Conservation (phyloP, 2,113 vertebrate genomes). For the Heteronetta atricapilla region DNA sequence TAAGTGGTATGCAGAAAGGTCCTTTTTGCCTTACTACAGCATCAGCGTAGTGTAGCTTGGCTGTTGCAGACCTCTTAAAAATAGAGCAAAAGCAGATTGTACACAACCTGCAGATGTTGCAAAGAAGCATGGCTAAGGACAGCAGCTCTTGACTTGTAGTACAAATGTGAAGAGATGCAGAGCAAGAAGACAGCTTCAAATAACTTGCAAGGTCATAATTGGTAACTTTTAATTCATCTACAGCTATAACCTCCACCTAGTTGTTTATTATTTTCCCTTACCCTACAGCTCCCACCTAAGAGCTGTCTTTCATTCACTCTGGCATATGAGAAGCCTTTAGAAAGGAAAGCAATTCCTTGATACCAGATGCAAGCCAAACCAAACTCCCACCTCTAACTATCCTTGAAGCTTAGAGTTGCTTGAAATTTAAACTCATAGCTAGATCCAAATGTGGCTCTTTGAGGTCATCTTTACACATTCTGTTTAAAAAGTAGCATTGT, state of each 20-base stretch:
- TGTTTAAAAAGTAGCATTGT: background rate
- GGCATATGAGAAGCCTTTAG: constrained; percentile 12
- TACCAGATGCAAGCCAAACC: background rate
- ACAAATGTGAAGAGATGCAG: background rate
- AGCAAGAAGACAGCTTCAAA: background rate
- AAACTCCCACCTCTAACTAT: constrained; percentile 1
- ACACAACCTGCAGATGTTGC: background rate
- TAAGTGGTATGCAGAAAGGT: background rate
- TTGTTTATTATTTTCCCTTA: background rate
- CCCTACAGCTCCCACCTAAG: background rate
- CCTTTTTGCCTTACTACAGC: background rate
- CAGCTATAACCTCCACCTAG: background rate
- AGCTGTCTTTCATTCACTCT: constrained; percentile 6
- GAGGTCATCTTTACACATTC: background rate
- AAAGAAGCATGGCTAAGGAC: background rate
- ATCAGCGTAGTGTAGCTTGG: background rate
- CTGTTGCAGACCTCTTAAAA: background rate
- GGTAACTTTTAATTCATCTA: background rate
- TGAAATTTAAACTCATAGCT: background rate
- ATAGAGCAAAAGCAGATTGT: background rate
- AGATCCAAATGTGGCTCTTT: background rate
- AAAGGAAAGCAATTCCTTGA: background rate
- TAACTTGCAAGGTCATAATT: background rate
- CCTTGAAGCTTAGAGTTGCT: background rate
- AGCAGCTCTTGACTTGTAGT: background rate